Conservation (phyloP, 2,888 invertebrate species). For the Reticulitermes lucifugus region DNA sequence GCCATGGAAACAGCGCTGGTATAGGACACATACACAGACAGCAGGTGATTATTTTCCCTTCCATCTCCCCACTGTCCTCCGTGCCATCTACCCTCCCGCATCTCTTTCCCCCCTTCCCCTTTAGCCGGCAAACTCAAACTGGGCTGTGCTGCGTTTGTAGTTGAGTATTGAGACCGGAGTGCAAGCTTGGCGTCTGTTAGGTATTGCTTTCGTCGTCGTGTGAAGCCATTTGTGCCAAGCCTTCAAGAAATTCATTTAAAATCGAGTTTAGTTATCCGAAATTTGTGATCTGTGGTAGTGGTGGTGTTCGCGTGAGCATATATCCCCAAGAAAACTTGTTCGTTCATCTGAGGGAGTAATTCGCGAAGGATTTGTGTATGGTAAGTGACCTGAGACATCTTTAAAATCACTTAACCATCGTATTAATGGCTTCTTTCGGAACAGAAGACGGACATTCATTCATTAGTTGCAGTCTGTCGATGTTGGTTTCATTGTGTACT, state of each 20-base stretch:
- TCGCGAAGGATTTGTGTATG: neutral
- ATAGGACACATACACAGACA: conserved; percentile 42
- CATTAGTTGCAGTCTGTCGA: neutral
- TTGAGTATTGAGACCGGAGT: conserved; percentile 12
- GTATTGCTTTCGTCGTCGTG: conserved; percentile 9
- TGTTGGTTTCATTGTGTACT: neutral
- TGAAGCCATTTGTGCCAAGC: conserved; percentile 39
- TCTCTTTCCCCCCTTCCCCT: conserved; percentile 50
- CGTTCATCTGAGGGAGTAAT: neutral
- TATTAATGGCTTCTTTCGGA: too few relatives aligned
- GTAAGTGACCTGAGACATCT: neutral
- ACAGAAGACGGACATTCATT: neutral
- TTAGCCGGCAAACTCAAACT: conserved; percentile 53
- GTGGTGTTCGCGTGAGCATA: neutral
- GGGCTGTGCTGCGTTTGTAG: conserved; percentile 20
- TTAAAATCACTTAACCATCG: neutral
- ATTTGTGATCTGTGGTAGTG: conserved; percentile 13
- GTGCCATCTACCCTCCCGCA: conserved; percentile 55
- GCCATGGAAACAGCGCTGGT: conserved; percentile 2
- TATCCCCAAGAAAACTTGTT: neutral
- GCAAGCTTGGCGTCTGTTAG: conserved; percentile 20
- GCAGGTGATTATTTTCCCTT: conserved; percentile 48
- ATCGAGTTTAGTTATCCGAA: neutral
- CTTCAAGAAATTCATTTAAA: neutral
- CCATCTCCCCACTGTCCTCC: conserved; percentile 46